phyloP scores from a whole-genome alignment of 2,113 vertebrate species.

The Acanthochromis polyacanthus region DNA sequence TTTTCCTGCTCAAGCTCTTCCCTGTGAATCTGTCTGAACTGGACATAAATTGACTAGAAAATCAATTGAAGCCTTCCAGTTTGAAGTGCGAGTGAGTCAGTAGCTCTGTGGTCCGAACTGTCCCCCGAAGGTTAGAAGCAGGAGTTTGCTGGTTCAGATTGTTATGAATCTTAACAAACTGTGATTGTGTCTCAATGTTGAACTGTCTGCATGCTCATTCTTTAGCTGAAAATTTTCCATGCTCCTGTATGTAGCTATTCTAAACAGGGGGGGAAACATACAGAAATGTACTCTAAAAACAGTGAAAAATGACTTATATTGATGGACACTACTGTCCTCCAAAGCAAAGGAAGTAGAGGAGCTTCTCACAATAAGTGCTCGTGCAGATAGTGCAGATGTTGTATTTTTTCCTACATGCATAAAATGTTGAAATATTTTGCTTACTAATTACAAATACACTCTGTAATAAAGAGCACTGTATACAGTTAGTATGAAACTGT shows the following conservation, averaged over 20 bases:
- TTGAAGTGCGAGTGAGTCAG: slow-evolving; percentile 13
- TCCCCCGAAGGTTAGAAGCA: slow-evolving; percentile 1
- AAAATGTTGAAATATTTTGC: too few species aligned
- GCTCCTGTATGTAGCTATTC: too few species aligned
- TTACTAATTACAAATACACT: too few species aligned
- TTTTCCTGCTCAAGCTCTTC: slow-evolving; percentile 32
- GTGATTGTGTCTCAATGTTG: too few species aligned
- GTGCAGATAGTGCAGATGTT: too few species aligned
- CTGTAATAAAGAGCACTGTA: too few species aligned
- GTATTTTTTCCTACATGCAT: too few species aligned
- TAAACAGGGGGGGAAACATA: too few species aligned
- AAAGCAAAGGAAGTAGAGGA: background rate
- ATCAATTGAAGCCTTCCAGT: slow-evolving; percentile 55
- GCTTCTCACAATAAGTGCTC: too few species aligned
- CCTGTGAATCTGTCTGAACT: slow-evolving; percentile 39
- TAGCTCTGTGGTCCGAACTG: slow-evolving; percentile 3
- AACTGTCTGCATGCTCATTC: background rate
- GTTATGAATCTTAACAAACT: background rate
- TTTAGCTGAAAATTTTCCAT: background rate
- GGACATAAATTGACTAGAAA: slow-evolving; percentile 46
- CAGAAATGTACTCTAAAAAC: background rate
- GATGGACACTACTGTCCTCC: background rate
- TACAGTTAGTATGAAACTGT: too few species aligned
- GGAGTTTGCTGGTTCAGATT: background rate
- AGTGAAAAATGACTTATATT: background rate